Evolutionary conservation across 2,888 invertebrate genomes (phyloP), one percentile per base, ranked within the genome.

Genomic region (Pegoplata infirma): DNA sequence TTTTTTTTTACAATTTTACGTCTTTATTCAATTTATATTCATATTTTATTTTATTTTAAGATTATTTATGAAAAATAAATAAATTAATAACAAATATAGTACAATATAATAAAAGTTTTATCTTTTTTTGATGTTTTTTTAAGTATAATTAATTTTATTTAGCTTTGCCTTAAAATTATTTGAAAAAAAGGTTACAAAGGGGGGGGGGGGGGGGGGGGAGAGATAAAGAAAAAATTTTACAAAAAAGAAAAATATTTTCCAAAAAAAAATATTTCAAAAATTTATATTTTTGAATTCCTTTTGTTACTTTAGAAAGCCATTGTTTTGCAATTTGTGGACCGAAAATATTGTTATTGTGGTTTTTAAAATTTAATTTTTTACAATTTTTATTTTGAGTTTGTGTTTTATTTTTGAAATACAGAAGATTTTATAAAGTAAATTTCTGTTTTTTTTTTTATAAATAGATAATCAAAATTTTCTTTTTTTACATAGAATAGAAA

Each of bases 51-150:
- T 36, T n/a, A 5, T 17, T 61, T 77, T 75, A 75, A 72, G 77
- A 72, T 75, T 72, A 75, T 75, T 77, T 67, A 75, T 75, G 69
- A 80, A 78, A 68, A 76, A 73, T 72, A 72, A 56, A 64, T 64
- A 73, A 76, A 76, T 76, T 76, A 68, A 67, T 76, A 76, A 77
- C 76, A 81, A 76, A 76, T 81, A 73, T 79, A 71, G 40, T 78
- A 72, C 76, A 79, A 58, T 67, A 40, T 76, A 72, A 73, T 78
- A 76, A 51, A 68, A 73, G 14, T 59, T 58, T 53, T 25, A 23
- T 67, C 64, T 32, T n/a, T 76, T 59, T 64, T 58, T 55, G n/a
- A n/a, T 55, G 46, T 53, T 59, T 36, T 44, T 56, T 49, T 23
- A 56, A 69, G 66, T 55, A 40, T 74, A 23, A 36, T 63, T 19